Evolutionary conservation across 2,888 invertebrate genomes (phyloP).

Genomic region (Erannis defoliaria): DNA sequence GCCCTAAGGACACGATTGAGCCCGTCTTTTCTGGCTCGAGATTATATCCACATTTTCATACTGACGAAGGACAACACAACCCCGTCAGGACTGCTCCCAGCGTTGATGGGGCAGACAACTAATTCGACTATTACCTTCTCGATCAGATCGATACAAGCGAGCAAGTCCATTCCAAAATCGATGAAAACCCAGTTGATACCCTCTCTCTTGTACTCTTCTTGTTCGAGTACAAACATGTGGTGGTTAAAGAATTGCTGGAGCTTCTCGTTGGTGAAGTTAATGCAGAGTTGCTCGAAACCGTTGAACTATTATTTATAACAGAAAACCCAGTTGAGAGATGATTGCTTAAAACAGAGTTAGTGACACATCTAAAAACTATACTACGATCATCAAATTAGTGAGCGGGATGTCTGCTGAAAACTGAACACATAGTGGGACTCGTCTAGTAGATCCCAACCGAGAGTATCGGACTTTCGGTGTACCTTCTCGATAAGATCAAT

Average conservation of each 20-base stretch:
- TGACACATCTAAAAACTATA: constrained; percentile 49
- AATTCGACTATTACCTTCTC: constrained; percentile 92
- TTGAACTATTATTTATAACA: constrained; percentile 90
- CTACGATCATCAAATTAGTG: constrained; percentile 57
- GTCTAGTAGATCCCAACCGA: constrained; percentile 59
- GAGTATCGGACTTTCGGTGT: constrained; percentile 74
- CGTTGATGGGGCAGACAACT: constrained; percentile 59
- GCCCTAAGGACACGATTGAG: constrained; percentile 38
- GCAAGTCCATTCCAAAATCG: constrained; percentile 98
- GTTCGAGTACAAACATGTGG: constrained; percentile 99
- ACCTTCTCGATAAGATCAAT: constrained; percentile 99
- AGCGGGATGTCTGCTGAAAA: constrained; percentile 61
- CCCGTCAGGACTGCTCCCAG: constrained; percentile 58
- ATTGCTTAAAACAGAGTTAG: constrained; percentile 58
- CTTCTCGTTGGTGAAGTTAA: constrained; percentile 99
- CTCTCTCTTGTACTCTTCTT: constrained; percentile 98
- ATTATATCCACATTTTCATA: constrained; percentile 24
- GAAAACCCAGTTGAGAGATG: constrained; percentile 64
- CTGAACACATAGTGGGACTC: constrained; percentile 55
- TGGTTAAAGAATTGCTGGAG: constrained; percentile 99
- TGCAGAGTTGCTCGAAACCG: constrained; percentile 99
- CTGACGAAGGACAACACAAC: constrained; percentile 42
- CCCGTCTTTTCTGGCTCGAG: constrained; percentile 51
- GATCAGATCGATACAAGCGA: constrained; percentile 97
- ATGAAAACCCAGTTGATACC: constrained; percentile 98